These are phyloP conservation scores for Leptonema lineaticorne DNA, from an alignment of 1,140 invertebrate species.

Conservation along the genomic window DNA sequence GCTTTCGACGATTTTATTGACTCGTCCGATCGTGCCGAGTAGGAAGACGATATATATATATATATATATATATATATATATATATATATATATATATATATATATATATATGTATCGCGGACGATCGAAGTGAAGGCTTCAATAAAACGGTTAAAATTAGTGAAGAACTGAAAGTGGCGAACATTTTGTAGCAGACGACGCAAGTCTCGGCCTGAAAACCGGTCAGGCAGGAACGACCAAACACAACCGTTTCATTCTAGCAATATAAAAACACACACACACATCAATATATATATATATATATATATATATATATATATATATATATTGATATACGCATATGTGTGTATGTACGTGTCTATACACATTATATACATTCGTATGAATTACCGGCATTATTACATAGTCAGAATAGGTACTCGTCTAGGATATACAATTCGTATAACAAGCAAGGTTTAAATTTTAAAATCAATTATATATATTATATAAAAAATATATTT, in stretches of 20 bases:
- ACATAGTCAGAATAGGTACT: no score
- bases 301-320: neutral
- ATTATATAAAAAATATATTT: no score
- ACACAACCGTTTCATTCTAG: slow-evolving; percentile 17
- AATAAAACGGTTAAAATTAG: neutral
- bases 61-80: neutral
- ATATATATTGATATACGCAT: neutral
- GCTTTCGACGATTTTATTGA: no score
- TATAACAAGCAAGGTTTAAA: no score
- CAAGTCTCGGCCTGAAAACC: slow-evolving; percentile 8
- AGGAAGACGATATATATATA: no score
- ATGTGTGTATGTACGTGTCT: neutral
- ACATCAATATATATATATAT: neutral
- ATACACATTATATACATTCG: neutral
- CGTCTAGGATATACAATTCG: no score
- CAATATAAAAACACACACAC: slow-evolving; percentile 19
- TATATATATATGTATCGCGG: neutral
- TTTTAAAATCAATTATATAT: no score
- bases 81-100: neutral
- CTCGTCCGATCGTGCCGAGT: no score
- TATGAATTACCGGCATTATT: no score
- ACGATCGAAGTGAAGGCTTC: neutral
- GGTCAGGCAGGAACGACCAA: slow-evolving; percentile 20
- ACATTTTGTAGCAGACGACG: neutral
- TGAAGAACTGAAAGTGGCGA: neutral